Base-by-base conservation (phyloP, 2,797 vertebrate genomes). In the Crenichthys baileyi region DNA sequence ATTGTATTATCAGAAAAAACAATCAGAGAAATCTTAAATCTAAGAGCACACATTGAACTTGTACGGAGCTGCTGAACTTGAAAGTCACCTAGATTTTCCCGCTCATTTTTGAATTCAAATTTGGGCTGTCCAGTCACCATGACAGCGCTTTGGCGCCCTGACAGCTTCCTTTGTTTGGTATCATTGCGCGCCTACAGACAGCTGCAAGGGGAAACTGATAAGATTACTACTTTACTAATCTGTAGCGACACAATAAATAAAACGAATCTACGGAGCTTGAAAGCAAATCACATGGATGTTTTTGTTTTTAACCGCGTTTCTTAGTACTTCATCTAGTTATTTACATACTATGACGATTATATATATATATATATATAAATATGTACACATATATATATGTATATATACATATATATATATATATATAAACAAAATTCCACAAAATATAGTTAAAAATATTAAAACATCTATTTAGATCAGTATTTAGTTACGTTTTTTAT, bases 81-180 rank as follows among this genome's bases (percentile, higher is more conserved):
- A 60, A 50, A 51, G 24, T 31, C 16, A 82, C 78, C 87, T 80
- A 81, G 74, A 76, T 7, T 51, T 93, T 96, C 95, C 95, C 96
- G 96, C 96, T 85, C 92, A 89, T 93, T 94, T 96, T 96, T 95
- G 95, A 96, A 96, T 96, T 96, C 94, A 95, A 96, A 96, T 77
- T n/a, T 5, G 68, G 71, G 72, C 86, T 44, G 79, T 77, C 46
- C 85, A 76, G 91, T 94, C 83, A 89, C 89, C 78, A 85, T 90
- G 91, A 89, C 91, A 89, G 56, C 79, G 74, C 46, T 71, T 95
- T 95, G 94, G 94, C 94, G 94, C 94, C 83, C 50, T 91, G 93
- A 93, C 93, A 95, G 93, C 92, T 95, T 92, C 91, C 95, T 95
- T 95, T 95, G 94, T 94, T 95, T 92, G 92, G 92, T 89, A 90